Evolutionary conservation across 2,113 vertebrate species (phyloP).

Genomic region (Sphyrna mokarran): DNA sequence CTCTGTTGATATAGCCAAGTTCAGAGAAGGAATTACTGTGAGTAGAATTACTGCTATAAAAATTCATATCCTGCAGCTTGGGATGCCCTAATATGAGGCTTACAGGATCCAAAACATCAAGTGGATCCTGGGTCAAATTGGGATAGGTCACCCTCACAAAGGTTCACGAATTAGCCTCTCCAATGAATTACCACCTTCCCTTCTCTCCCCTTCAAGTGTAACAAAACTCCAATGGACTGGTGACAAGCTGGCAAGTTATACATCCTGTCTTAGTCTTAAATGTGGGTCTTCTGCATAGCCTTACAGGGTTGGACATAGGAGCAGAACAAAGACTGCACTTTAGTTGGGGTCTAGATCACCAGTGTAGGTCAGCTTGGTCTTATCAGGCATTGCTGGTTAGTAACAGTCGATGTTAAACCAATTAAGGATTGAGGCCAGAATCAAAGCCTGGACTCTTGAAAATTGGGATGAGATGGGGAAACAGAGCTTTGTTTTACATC

Average conservation of each 20-base stretch:
- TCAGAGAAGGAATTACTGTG: too few relatives aligned
- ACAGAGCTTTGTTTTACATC: not conserved
- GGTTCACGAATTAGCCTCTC: not conserved
- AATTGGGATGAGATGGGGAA: not conserved
- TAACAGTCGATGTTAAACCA: not conserved
- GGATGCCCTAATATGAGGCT: too few relatives aligned
- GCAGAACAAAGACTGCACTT: not conserved
- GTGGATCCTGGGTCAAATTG: not conserved
- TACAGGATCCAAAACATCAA: not conserved
- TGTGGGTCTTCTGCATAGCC: not conserved
- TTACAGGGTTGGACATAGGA: not conserved
- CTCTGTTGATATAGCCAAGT: too few relatives aligned
- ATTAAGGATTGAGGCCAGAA: not conserved
- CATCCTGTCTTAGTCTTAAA: not conserved
- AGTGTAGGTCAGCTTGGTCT: not conserved
- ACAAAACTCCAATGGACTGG: not conserved
- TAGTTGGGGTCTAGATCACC: not conserved
- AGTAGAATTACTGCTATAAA: too few relatives aligned
- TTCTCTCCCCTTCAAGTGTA: not conserved
- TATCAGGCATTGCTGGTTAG: not conserved
- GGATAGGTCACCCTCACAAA: not conserved
- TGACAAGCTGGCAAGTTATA: not conserved
- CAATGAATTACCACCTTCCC: not conserved
- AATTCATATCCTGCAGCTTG: too few relatives aligned
- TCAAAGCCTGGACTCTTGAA: not conserved